Conservation (phyloP, 2,888 invertebrate species). For the Steinernema hermaphroditum region DNA sequence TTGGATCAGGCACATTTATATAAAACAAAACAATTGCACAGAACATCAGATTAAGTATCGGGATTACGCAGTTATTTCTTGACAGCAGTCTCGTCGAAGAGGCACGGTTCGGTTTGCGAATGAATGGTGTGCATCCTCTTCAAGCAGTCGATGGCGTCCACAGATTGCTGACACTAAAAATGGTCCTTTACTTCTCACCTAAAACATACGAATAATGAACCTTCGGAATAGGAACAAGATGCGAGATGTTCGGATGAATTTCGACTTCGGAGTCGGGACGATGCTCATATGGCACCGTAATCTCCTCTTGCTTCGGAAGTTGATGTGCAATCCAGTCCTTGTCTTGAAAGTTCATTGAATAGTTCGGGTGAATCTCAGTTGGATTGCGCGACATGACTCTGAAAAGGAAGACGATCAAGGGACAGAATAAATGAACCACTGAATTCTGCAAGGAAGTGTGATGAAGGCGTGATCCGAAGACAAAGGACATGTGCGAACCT, state of each 20-base stretch:
- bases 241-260: background rate
- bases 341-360: background rate
- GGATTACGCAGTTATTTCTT: no score
- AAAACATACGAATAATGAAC: background rate
- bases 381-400: no score
- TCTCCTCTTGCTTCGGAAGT: background rate
- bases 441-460: no score
- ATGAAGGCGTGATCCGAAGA: no score
- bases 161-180: background rate
- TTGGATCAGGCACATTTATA: background rate
- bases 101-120: no score
- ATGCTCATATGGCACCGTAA: background rate
- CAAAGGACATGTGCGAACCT: no score
- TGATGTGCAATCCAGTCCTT: background rate
- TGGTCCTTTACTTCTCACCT: no score
- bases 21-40: background rate
- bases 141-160: background rate
- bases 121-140: background rate
- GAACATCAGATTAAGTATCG: no score
- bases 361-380: no score
- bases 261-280: background rate
- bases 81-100: no score
- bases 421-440: no score
- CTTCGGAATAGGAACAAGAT: background rate
- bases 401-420: no score